A percentile compares a stretch with the other conserved stretches of the same genome.
Evolutionary conservation across 2,113 vertebrate genomes (phyloP).

Genomic region (Meleagris gallopavo): DNA sequence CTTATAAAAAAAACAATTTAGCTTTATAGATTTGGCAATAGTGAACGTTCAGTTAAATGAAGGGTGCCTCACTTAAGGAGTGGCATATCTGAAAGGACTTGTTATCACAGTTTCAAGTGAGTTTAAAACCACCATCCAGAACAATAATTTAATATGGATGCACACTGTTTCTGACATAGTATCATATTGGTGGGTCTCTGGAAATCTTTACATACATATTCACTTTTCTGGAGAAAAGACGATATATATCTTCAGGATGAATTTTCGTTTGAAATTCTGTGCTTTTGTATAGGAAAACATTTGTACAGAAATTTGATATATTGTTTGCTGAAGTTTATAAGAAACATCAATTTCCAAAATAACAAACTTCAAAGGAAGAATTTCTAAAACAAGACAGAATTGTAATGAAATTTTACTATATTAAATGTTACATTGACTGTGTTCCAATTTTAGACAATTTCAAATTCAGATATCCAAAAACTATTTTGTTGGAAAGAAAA

Average conservation of each 20-base stretch:
- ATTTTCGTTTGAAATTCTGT: background rate
- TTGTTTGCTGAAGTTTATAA: conserved; percentile 13
- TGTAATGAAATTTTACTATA: conserved; percentile 16
- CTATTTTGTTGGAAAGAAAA: conserved; percentile 50
- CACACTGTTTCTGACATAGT: conserved; percentile 4
- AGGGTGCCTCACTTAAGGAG: conserved; percentile 54
- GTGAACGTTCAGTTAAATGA: conserved; percentile 53
- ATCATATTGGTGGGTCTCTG: background rate
- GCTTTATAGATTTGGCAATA: conserved; percentile 66
- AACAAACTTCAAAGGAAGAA: conserved; percentile 18
- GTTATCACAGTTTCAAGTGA: conserved; percentile 32
- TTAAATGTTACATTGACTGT: background rate
- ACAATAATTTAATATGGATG: background rate
- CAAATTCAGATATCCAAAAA: conserved; percentile 19
- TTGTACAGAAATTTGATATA: conserved; percentile 3
- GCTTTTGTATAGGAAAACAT: conserved; percentile 37
- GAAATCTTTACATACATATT: background rate
- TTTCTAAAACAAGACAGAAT: conserved; percentile 2
- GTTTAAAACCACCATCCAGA: background rate
- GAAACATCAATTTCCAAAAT: conserved; percentile 6
- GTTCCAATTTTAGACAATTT: conserved; percentile 15
- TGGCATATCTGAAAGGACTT: conserved; percentile 39
- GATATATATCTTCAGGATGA: background rate
- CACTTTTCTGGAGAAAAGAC: background rate
- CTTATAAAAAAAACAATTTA: conserved; percentile 74